phyloP scores from a whole-genome alignment of 2,797 vertebrate genomes.

The Urosaurus nigricauda region DNA sequence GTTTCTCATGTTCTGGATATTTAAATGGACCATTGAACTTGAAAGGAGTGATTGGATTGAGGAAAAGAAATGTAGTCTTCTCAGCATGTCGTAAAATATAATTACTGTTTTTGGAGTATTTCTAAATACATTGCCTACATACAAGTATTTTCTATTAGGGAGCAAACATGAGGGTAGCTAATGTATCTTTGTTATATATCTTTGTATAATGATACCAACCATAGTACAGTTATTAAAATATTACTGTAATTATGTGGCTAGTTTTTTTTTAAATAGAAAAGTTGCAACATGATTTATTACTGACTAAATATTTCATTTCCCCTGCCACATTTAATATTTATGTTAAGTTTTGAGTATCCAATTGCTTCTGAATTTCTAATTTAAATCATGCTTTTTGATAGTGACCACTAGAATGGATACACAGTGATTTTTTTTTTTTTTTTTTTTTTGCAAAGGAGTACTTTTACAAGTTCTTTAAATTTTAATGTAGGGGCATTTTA shows the following conservation, averaged over 20 bases:
- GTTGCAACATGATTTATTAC: slow-evolving; percentile 45
- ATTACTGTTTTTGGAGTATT: neutral
- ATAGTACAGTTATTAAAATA: slow-evolving; percentile 45
- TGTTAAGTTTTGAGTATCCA: slow-evolving; percentile 12
- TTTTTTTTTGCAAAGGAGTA: neutral
- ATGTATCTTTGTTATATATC: slow-evolving; percentile 42
- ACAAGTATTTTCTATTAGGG: neutral
- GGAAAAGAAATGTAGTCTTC: neutral
- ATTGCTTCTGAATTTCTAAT: slow-evolving; percentile 4
- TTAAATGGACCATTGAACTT: neutral
- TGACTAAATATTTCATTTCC: slow-evolving; percentile 22
- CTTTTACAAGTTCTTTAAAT: neutral
- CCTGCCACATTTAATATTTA: slow-evolving; percentile 21
- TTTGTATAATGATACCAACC: slow-evolving; percentile 23
- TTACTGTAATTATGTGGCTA: slow-evolving; percentile 44
- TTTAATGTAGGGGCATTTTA: neutral
- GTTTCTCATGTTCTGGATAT: neutral
- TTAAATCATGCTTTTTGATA: neutral
- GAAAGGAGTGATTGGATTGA: neutral
- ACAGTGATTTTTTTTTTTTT: slow-evolving; percentile 38
- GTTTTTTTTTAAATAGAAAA: slow-evolving; percentile 46
- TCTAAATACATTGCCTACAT: neutral
- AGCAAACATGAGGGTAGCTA: slow-evolving; percentile 36
- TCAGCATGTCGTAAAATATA: neutral
- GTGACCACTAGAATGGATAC: neutral